Evolutionary conservation across 2,797 vertebrate genomes (phyloP).

Genomic region (Sorex maritimensis): DNA sequence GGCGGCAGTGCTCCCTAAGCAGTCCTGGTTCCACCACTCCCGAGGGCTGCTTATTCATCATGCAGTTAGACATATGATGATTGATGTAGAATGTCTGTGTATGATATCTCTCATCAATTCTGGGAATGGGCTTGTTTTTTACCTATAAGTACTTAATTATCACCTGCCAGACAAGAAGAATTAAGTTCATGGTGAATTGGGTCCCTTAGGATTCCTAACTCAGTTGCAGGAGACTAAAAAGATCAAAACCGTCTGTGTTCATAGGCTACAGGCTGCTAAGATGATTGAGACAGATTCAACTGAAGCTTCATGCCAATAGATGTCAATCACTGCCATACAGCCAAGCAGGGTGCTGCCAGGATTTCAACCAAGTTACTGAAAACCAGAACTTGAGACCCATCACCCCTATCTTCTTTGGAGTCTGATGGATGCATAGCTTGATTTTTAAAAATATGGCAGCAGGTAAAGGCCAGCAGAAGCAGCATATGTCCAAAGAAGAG

Average conservation of each 20-base stretch:
- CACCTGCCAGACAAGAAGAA: slow-evolving; percentile 68
- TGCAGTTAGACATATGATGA: no score
- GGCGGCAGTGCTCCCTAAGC: no score
- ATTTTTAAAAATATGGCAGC: neutral
- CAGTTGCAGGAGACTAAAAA: no score
- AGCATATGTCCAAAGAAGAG: neutral
- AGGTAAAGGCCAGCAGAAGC: neutral
- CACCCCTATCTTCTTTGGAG: neutral
- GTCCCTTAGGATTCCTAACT: slow-evolving; percentile 43
- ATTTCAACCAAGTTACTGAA: neutral
- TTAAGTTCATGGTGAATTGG: slow-evolving; percentile 7
- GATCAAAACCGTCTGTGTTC: no score
- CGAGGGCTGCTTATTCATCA: no score
- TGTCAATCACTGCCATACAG: neutral
- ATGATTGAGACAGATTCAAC: slow-evolving; percentile 5
- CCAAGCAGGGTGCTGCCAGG: neutral
- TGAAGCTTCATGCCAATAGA: neutral
- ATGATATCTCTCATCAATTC: no score
- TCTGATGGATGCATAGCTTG: neutral
- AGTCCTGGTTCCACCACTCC: no score
- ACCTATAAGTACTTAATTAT: slow-evolving; percentile 64
- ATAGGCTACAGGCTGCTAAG: neutral
- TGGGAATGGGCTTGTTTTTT: no score
- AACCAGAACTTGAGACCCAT: neutral
- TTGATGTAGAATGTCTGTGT: no score